A percentile compares a stretch with the other conserved stretches of the same genome.
phyloP scores from a whole-genome alignment of 1,140 invertebrate genomes.

The Neuroterus valhalla region DNA sequence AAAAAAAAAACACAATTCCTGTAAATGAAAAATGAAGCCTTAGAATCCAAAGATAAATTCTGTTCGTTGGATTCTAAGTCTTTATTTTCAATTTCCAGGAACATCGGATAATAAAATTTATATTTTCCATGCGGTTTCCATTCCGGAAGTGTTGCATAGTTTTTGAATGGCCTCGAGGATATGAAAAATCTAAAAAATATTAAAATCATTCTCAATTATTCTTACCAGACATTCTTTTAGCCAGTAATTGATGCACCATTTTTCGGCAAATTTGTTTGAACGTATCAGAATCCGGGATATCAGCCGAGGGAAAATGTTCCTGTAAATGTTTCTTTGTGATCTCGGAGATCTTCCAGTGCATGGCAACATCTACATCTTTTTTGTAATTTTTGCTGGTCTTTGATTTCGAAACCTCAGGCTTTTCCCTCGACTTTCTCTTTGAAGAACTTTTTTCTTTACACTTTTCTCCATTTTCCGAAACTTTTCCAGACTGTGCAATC shows the following conservation, averaged over 20 bases:
- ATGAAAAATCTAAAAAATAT: no score
- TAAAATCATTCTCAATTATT: background rate
- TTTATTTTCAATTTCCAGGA: no score
- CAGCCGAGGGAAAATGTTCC: slow-evolving; percentile 13
- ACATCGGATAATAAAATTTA: no score
- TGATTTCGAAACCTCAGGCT: background rate
- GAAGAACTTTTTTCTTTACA: background rate
- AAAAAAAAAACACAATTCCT: no score
- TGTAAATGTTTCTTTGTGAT: slow-evolving; percentile 10
- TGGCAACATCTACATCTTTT: slow-evolving; percentile 1
- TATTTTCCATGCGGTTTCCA: no score
- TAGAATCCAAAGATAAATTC: no score
- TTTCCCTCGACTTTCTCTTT: background rate
- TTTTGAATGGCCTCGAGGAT: no score
- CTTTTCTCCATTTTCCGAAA: background rate
- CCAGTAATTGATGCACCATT: slow-evolving; percentile 20
- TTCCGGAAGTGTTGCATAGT: no score
- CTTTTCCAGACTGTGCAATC: background rate
- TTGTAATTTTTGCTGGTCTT: background rate
- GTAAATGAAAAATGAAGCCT: no score
- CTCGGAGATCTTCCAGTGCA: slow-evolving; percentile 19
- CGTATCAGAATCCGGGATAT: slow-evolving; percentile 5
- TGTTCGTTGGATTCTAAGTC: no score
- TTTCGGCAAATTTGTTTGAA: slow-evolving; percentile 23
- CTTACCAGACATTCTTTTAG: slow-evolving; percentile 20